These are phyloP conservation scores for Eudasyphora cyanicolor DNA, from an alignment of 2,888 invertebrate genomes.

Conservation along the genomic window DNA sequence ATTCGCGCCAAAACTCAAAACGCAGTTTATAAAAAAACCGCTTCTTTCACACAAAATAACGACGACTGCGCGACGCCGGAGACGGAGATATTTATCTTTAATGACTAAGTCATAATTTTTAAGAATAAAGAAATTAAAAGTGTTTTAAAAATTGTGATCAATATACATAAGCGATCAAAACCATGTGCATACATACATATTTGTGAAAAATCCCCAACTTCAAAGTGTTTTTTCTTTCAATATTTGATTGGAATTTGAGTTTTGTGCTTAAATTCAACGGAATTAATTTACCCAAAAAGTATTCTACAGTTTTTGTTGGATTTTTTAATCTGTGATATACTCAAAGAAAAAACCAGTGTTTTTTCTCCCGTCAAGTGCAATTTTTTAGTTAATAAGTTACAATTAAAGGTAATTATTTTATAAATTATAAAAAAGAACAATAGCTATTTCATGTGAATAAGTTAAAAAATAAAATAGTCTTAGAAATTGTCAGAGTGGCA, in stretches of 20 bases:
- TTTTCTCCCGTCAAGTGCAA: background rate
- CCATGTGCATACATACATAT: background rate
- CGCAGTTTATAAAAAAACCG: too few relatives aligned
- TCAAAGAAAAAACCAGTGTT: background rate
- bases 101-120: slow-evolving; percentile 22
- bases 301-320: background rate
- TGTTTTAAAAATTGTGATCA: slow-evolving; percentile 9
- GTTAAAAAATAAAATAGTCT: too few relatives aligned
- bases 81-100: slow-evolving; percentile 2
- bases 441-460: too few relatives aligned
- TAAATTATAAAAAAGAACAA: background rate
- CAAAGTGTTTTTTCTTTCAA: background rate
- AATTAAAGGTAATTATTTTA: background rate
- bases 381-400: background rate
- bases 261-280: background rate
- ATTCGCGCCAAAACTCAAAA: too few relatives aligned
- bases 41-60: background rate
- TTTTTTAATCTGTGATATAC: slow-evolving; percentile 2
- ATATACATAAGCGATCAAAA: background rate
- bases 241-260: background rate
- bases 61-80: background rate
- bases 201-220: background rate
- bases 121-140: slow-evolving; percentile 14
- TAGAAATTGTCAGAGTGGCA: too few relatives aligned
- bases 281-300: background rate